phyloP scores from a whole-genome alignment of 2,113 vertebrate genomes.

The Periophthalmus modestus region DNA sequence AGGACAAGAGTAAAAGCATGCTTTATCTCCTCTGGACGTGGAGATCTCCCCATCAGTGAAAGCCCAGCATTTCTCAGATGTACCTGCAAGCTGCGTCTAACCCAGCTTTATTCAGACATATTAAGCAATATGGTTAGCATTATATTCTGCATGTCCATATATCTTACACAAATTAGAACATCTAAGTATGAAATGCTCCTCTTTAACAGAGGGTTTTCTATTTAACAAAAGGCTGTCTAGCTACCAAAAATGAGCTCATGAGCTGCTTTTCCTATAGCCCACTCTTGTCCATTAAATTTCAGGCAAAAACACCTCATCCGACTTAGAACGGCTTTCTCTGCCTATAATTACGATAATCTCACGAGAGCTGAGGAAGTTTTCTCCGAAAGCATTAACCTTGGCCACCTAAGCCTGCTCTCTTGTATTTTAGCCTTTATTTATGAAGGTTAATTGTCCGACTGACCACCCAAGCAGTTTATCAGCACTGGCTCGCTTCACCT shows the following conservation, averaged over 20 bases:
- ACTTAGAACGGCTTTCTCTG: constrained; percentile 36
- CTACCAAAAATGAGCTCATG: constrained; percentile 38
- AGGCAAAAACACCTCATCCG: constrained; percentile 39
- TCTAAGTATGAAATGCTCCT: too few relatives aligned
- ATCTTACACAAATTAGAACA: too few relatives aligned
- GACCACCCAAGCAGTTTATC: constrained; percentile 49
- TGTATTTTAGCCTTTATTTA: constrained; percentile 52
- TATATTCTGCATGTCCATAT: too few relatives aligned
- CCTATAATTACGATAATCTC: constrained; percentile 59
- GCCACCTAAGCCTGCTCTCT: constrained; percentile 17
- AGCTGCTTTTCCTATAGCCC: constrained; percentile 29
- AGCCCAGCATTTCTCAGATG: too few relatives aligned
- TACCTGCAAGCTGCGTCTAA: too few relatives aligned
- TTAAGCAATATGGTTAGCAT: too few relatives aligned
- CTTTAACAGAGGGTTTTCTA: too few relatives aligned
- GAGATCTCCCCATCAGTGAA: too few relatives aligned
- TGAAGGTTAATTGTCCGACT: constrained; percentile 65
- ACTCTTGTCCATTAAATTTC: constrained; percentile 27
- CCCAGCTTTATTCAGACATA: too few relatives aligned
- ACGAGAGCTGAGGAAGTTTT: constrained; percentile 39
- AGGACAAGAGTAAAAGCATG: too few relatives aligned
- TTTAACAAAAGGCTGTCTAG: not conserved
- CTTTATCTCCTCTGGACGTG: too few relatives aligned
- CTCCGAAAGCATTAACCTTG: constrained; percentile 57
- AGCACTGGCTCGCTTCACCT: constrained; percentile 11